Percentiles rank a stretch among this genome's conserved stretches.
phyloP scores from a whole-genome alignment of 2,113 vertebrate species.

The Thymallus thymallus region DNA sequence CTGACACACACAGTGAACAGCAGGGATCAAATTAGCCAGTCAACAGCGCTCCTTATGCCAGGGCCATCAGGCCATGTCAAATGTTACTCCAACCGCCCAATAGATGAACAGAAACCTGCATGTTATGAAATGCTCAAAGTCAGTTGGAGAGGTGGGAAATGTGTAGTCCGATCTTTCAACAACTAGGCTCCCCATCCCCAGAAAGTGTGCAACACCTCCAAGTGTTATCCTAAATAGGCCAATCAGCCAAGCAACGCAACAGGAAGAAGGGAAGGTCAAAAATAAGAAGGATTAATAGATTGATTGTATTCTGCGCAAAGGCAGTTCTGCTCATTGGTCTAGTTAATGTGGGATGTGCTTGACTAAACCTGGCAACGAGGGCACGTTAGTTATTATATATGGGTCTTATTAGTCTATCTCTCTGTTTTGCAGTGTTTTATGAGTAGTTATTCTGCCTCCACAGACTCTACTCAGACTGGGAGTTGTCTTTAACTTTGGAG shows the following conservation, averaged over 20 bases:
- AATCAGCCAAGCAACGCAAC: background rate
- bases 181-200: background rate
- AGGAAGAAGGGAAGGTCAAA: background rate
- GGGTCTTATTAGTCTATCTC: background rate
- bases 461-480: background rate
- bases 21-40: too few relatives aligned
- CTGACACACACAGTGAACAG: background rate
- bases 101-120: background rate
- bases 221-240: background rate
- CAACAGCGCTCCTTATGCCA: too few relatives aligned
- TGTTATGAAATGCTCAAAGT: too few relatives aligned
- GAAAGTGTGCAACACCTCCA: background rate
- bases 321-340: background rate
- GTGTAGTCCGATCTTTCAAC: background rate
- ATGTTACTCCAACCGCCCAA: too few relatives aligned
- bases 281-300: background rate
- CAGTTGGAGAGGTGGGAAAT: too few relatives aligned
- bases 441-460: background rate
- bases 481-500: constrained; percentile 23
- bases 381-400: background rate
- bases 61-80: too few relatives aligned
- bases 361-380: background rate
- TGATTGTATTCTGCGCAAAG: constrained; percentile 1
- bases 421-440: background rate
- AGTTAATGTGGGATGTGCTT: constrained; percentile 1